phyloP scores from a whole-genome alignment of 2,888 invertebrate genomes.

The Morpho deidamia region DNA sequence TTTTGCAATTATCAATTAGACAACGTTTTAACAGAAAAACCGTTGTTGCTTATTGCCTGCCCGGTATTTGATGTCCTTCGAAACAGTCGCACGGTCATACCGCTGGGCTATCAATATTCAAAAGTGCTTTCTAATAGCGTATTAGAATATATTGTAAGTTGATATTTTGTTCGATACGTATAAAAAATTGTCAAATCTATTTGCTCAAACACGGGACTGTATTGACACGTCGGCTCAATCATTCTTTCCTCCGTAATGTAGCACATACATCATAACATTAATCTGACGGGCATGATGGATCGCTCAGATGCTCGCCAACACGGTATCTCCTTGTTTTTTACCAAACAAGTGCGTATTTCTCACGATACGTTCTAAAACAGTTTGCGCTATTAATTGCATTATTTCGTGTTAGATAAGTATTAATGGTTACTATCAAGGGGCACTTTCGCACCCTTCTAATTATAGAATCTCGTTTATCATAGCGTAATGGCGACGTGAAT shows the following conservation, averaged over 20 bases:
- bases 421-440: conserved; percentile 59
- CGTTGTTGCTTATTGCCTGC: too few species aligned
- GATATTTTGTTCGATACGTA: too few species aligned
- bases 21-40: too few species aligned
- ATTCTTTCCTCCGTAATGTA: conserved; percentile 38
- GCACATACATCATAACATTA: conserved; percentile 61
- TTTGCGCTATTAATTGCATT: conserved; percentile 71
- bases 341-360: conserved; percentile 63
- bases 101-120: too few species aligned
- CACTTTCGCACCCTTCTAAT: conserved; percentile 56
- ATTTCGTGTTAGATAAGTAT: conserved; percentile 71
- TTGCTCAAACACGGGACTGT: conserved; percentile 12
- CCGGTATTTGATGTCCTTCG: too few species aligned
- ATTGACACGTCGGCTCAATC: conserved; percentile 16
- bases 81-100: too few species aligned
- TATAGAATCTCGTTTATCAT: conserved; percentile 65
- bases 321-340: conserved; percentile 52
- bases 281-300: conserved; percentile 67
- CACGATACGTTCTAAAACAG: conserved; percentile 62
- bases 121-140: too few species aligned
- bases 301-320: conserved; percentile 34
- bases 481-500: conserved; percentile 53
- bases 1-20: too few species aligned
- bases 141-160: too few species aligned
- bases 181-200: not conserved